Evolutionary conservation across 2,797 vertebrate species (phyloP).

Genomic region (Diglossa cyanea): DNA sequence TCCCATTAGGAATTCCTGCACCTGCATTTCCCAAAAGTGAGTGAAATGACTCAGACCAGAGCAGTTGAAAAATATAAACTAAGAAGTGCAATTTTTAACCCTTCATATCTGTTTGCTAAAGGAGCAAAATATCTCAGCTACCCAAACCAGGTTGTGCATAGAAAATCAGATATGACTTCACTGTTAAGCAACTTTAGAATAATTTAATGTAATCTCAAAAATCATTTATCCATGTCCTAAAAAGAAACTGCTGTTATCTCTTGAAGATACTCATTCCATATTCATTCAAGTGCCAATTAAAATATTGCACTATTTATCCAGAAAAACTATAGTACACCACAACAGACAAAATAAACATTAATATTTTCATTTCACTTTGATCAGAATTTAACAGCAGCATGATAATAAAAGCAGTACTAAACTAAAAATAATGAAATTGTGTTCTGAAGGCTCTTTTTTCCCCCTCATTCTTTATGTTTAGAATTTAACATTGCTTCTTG

Average conservation of each 20-base stretch:
- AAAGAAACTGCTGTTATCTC: neutral
- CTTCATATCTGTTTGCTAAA: neutral
- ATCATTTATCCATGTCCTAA: neutral
- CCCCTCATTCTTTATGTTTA: neutral
- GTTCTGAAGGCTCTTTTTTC: neutral
- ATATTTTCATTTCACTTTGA: neutral
- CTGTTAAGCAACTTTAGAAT: neutral
- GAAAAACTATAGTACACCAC: neutral
- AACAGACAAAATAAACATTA: neutral
- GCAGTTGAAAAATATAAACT: neutral
- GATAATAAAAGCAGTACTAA: neutral
- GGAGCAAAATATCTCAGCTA: neutral
- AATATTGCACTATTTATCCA: neutral
- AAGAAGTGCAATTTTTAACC: neutral
- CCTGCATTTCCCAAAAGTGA: neutral
- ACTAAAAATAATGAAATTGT: neutral
- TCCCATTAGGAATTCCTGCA: neutral
- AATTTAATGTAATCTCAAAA: neutral
- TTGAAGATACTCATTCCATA: neutral
- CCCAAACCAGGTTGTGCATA: neutral
- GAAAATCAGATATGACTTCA: neutral
- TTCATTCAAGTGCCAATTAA: neutral
- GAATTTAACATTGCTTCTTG: slow-evolving; percentile 49
- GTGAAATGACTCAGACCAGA: neutral
- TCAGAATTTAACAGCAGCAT: neutral